Evolutionary conservation across 1,140 invertebrate genomes (phyloP).

Genomic region (Drosophila athabasca): DNA sequence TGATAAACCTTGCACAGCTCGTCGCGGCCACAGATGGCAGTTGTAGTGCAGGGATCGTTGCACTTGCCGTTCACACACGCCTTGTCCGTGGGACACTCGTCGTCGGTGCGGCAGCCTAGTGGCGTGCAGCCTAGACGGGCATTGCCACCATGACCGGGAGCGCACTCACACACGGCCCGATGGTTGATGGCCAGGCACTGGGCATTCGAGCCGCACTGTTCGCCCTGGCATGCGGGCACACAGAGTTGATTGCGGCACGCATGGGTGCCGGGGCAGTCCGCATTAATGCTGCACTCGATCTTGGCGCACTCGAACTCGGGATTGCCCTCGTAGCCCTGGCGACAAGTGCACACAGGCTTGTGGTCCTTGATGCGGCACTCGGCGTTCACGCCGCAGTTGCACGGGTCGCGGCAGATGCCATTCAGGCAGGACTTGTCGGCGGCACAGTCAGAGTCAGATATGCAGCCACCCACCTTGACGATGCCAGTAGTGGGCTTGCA

Average conservation of each 20-base stretch:
- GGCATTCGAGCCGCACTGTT: slow-evolving; percentile 89
- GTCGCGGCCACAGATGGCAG: slow-evolving; percentile 88
- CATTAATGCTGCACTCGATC: slow-evolving; percentile 89
- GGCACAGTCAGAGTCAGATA: slow-evolving; percentile 90
- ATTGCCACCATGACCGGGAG: slow-evolving; percentile 91
- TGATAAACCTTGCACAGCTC: slow-evolving; percentile 91
- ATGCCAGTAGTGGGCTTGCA: slow-evolving; percentile 89
- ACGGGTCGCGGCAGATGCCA: slow-evolving; percentile 91
- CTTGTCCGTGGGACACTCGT: slow-evolving; percentile 89
- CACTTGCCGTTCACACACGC: slow-evolving; percentile 93
- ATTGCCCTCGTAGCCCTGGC: slow-evolving; percentile 91
- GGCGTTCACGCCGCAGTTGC: slow-evolving; percentile 91
- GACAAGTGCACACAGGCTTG: slow-evolving; percentile 93
- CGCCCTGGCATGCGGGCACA: slow-evolving; percentile 89
- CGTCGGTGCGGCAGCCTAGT: slow-evolving; percentile 90
- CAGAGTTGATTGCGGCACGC: slow-evolving; percentile 91
- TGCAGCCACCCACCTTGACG: slow-evolving; percentile 88
- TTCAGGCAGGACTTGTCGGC: slow-evolving; percentile 91
- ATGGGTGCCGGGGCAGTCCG: slow-evolving; percentile 90
- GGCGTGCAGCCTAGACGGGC: slow-evolving; percentile 90
- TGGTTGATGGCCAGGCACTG: slow-evolving; percentile 91
- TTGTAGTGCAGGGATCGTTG: slow-evolving; percentile 88
- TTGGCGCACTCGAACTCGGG: slow-evolving; percentile 90
- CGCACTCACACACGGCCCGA: slow-evolving; percentile 90
- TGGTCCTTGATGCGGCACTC: slow-evolving; percentile 92